A percentile compares a stretch with the other conserved stretches of the same genome.
Evolutionary conservation across 1,140 invertebrate species (phyloP).

Genomic region (Neodiprion fabricii): DNA sequence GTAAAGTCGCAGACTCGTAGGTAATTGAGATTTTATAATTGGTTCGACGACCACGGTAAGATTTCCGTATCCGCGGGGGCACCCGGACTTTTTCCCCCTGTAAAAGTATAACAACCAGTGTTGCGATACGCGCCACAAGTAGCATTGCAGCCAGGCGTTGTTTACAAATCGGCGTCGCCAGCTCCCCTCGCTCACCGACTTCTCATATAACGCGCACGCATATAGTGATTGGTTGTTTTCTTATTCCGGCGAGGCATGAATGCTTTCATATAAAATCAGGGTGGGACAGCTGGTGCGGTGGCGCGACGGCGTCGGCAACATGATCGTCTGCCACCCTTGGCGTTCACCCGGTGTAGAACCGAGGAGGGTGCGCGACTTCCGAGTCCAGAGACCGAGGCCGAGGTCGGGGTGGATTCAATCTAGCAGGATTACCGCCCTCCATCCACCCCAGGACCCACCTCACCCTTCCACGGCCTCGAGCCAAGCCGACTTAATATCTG

Average conservation of each 20-base stretch:
- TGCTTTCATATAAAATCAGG: slow-evolving; percentile 3
- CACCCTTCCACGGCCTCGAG: background rate
- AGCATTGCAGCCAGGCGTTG: background rate
- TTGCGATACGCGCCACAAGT: background rate
- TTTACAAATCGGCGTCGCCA: background rate
- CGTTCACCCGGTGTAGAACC: background rate
- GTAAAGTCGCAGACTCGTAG: no score
- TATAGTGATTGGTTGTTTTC: background rate
- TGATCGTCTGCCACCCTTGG: background rate
- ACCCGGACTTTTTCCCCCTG: no score
- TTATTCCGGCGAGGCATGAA: background rate
- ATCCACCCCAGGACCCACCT: background rate
- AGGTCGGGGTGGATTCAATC: slow-evolving; percentile 41
- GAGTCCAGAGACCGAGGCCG: background rate
- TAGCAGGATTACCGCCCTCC: slow-evolving; percentile 40
- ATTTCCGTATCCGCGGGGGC: no score
- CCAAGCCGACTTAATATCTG: slow-evolving; percentile 14
- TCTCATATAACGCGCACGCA: background rate
- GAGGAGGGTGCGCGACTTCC: background rate
- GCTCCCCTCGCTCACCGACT: background rate
- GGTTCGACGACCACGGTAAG: no score
- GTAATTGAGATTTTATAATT: no score
- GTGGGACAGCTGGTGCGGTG: background rate
- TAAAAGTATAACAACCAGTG: no score
- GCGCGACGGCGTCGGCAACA: background rate